Evolutionary conservation across 2,113 vertebrate genomes (phyloP), one percentile per base, ranked within the genome.

Genomic region (Carettochelys insculpta): DNA sequence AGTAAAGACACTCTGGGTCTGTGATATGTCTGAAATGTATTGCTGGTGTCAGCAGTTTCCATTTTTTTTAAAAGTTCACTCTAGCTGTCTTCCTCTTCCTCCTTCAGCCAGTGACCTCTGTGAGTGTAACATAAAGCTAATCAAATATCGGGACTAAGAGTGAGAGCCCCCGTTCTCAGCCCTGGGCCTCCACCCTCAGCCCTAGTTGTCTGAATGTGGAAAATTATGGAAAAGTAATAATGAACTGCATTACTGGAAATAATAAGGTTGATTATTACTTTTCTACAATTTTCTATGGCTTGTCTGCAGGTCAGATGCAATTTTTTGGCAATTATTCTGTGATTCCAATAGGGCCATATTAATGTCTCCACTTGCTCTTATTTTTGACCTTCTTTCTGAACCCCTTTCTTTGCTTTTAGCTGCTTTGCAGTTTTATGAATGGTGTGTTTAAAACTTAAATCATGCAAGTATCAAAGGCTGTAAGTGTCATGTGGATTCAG

Each of bases 61-160:
- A 6, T 58, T 77, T 27, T 19, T 31, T 54, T 54, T 3, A 0
- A 0, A 65, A 10, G 41, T 6, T 13, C 34, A 38, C 68, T 43
- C 58, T 19, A 13, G 11, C 10, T 76, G 50, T 13, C 25, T 82
- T 85, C 31, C 38, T 4, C 3, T n/a, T n/a, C n/a, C 45, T 52
- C 31, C 45, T 71, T 6, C 22, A n/a, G 38, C 22, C 41, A 12
- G 5, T 27, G 22, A 82, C 14, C 78, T 71, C 0, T 22, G 11
- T 65, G 56, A 14, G 3, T 6, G 68, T 79, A 3, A 22, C 6
- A 24, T 71, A 78, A 73, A 11, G 13, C 31, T 13, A 34, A 45
- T 47, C 22, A 77, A n/a, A 50, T 86, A n/a, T 4, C 20, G 9
- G 25, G 54, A 25, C 54, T 31, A 12, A 13, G 54, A 22, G 50